Percentiles rank a stretch among this genome's conserved stretches.
These are phyloP conservation scores for Strigamia crassipes DNA, from an alignment of 2,888 invertebrate species.

Conservation along the genomic window DNA sequence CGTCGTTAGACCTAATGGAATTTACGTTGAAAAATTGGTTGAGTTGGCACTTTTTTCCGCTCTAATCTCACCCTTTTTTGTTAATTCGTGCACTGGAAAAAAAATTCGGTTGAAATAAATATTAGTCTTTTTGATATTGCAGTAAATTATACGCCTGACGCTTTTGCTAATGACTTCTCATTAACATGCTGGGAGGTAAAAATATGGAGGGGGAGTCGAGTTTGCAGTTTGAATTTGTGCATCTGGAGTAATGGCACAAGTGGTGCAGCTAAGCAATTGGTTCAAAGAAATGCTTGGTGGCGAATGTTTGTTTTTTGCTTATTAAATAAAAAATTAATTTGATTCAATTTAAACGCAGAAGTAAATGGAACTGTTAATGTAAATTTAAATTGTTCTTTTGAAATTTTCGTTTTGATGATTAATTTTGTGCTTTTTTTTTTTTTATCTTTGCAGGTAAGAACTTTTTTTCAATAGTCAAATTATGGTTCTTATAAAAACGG, in stretches of 20 bases:
- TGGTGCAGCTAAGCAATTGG: conserved; percentile 31
- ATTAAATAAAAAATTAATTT: background rate
- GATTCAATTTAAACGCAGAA: background rate
- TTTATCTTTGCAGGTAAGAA: conserved; percentile 23
- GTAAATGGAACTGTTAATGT: conserved; percentile 1
- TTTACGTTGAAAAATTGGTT: conserved; percentile 7
- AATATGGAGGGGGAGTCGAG: background rate
- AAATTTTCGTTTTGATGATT: background rate
- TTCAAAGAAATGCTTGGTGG: background rate
- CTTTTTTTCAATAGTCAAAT: background rate
- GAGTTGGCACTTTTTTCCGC: background rate
- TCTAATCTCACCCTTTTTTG: background rate
- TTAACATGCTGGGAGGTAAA: conserved; percentile 8
- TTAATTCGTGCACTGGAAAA: background rate
- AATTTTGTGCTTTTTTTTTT: background rate
- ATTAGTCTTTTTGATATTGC: conserved; percentile 23
- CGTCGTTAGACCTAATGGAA: conserved; percentile 25
- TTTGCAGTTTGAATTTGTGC: conserved; percentile 33
- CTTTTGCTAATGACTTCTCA: conserved; percentile 33
- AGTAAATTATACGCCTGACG: conserved; percentile 19
- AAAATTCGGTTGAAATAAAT: conserved; percentile 2
- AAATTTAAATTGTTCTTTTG: background rate
- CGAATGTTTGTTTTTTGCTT: background rate
- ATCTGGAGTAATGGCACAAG: conserved; percentile 11
- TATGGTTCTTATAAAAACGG: background rate